Evolutionary conservation across 1,140 invertebrate species (phyloP).

Genomic region (Diorhabda sublineata): DNA sequence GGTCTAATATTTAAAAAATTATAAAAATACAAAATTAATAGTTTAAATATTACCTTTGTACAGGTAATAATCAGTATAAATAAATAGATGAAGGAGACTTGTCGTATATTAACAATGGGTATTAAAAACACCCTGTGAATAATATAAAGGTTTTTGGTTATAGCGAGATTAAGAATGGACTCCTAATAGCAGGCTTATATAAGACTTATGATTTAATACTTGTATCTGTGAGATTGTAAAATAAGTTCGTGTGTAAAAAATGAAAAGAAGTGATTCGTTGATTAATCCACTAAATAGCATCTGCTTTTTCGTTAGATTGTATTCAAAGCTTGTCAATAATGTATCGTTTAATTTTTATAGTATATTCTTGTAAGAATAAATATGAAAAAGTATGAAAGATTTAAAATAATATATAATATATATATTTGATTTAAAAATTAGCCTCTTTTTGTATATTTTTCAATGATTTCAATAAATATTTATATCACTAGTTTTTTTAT

Average conservation of each 20-base stretch:
- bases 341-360: conserved; percentile 9
- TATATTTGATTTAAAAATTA: conserved; percentile 7
- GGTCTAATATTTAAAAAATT: too few species aligned
- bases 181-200: conserved; percentile 1
- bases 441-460: conserved; percentile 9
- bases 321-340: conserved; percentile 8
- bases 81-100: too few species aligned
- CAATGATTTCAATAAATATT: conserved; percentile 11
- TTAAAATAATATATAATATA: conserved; percentile 15
- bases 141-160: too few species aligned
- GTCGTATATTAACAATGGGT: too few species aligned
- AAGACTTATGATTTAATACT: conserved; percentile 3
- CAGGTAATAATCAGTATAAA: too few species aligned
- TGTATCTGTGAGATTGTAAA: conserved; percentile 12
- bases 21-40: too few species aligned
- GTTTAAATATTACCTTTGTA: too few species aligned
- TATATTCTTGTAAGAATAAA: conserved; percentile 14
- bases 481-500: background rate
- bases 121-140: too few species aligned
- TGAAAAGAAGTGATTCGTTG: conserved; percentile 7
- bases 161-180: too few species aligned
- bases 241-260: conserved; percentile 7
- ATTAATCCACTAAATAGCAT: conserved; percentile 12
- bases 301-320: background rate
- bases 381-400: conserved; percentile 5